Evolutionary conservation across 2,113 vertebrate genomes (phyloP).

Genomic region (Pelmatolapia mariae): DNA sequence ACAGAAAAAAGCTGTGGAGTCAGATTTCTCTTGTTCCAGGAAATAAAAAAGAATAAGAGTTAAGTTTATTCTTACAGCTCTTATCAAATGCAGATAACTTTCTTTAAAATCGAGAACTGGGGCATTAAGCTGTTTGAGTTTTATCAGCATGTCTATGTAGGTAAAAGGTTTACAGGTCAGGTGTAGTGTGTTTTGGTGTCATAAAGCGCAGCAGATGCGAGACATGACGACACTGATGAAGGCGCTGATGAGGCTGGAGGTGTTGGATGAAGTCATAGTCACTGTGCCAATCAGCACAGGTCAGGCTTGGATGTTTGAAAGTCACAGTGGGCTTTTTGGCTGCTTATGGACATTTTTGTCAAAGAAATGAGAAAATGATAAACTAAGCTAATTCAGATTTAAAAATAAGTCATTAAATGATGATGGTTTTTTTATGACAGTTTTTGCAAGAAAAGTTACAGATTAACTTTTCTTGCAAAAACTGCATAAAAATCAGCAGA

Average conservation of each 20-base stretch:
- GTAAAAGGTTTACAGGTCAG: not conserved
- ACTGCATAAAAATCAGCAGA: not conserved
- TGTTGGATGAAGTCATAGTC: not conserved
- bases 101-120: not conserved
- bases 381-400: not conserved
- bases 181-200: not conserved
- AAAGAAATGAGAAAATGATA: not conserved
- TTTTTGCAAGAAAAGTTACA: not conserved
- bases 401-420: not conserved
- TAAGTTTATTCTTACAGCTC: not conserved
- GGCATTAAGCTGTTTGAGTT: not conserved
- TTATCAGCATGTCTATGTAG: not conserved
- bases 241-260: not conserved
- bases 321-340: not conserved
- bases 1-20: not conserved
- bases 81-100: not conserved
- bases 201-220: not conserved
- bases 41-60: not conserved
- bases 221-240: not conserved
- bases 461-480: not conserved
- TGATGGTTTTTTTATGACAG: not conserved
- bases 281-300: not conserved
- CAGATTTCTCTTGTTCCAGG: not conserved
- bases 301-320: not conserved
- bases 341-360: too few relatives aligned